Percentiles rank a stretch among this genome's conserved stretches.
phyloP scores from a whole-genome alignment of 2,113 vertebrate genomes.

The Laticauda laticaudata region DNA sequence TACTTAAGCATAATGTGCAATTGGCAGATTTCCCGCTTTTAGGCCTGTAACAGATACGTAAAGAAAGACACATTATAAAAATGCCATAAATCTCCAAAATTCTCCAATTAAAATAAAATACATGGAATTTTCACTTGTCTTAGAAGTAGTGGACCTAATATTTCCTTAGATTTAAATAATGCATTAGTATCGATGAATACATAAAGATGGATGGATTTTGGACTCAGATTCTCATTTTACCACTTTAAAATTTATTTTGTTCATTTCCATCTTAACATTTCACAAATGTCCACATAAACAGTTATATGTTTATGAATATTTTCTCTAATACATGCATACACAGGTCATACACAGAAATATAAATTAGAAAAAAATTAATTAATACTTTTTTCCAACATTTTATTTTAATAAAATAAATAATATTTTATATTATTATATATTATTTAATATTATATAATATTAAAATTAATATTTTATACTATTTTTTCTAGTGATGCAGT shows the following conservation, averaged over 20 bases:
- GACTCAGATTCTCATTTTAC: neutral
- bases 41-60: neutral
- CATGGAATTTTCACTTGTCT: neutral
- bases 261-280: neutral
- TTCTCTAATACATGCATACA: neutral
- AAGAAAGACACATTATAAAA: neutral
- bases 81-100: neutral
- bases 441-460: too few relatives aligned
- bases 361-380: neutral
- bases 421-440: too few relatives aligned
- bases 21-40: neutral
- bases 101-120: neutral
- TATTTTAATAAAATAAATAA: too few relatives aligned
- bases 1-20: neutral
- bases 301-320: neutral
- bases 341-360: neutral
- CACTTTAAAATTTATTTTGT: neutral
- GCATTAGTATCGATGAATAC: neutral
- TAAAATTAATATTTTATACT: neutral
- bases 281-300: neutral
- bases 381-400: neutral
- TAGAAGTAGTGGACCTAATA: neutral
- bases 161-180: neutral
- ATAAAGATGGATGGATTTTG: neutral
- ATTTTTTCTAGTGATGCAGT: neutral